These are phyloP conservation scores for Hydropsyche betteni DNA, from an alignment of 2,888 invertebrate genomes.

Conservation along the genomic window DNA sequence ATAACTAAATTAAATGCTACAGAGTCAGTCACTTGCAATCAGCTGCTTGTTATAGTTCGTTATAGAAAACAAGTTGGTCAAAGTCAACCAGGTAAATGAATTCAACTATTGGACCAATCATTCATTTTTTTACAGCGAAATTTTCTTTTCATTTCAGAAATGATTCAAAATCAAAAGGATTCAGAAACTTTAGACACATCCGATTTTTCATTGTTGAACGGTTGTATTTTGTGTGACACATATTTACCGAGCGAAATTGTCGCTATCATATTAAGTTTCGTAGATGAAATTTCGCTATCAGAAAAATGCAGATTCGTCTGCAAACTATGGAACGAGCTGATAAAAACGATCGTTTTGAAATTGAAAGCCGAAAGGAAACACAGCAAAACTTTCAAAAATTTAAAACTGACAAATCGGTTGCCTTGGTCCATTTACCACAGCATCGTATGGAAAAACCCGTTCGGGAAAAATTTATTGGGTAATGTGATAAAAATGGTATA, in stretches of 20 bases:
- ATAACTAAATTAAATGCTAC: no score
- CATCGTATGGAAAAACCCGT: slow-evolving; percentile 59
- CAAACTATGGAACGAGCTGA: slow-evolving; percentile 62
- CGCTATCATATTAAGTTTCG: slow-evolving; percentile 58
- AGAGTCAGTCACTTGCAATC: no score
- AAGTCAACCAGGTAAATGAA: no score
- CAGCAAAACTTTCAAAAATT: slow-evolving; percentile 53
- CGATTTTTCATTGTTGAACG: slow-evolving; percentile 51
- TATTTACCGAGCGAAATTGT: slow-evolving; percentile 64
- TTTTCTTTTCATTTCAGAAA: no score
- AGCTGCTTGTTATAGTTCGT: no score
- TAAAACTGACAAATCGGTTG: slow-evolving; percentile 53
- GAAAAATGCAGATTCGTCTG: slow-evolving; percentile 62
- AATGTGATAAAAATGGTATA: slow-evolving; percentile 57
- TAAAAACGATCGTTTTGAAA: slow-evolving; percentile 60
- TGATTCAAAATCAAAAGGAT: no score
- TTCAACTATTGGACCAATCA: no score
- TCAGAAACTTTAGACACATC: no score
- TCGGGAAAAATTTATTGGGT: slow-evolving; percentile 62
- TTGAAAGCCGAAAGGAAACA: slow-evolving; percentile 56
- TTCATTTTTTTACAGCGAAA: no score
- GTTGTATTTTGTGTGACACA: slow-evolving; percentile 56
- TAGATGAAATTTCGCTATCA: slow-evolving; percentile 58
- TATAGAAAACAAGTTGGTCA: no score
- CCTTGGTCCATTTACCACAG: slow-evolving; percentile 60